Percentiles rank a stretch among this genome's conserved stretches.
Conservation (phyloP, 92 coral and sea anemone species). For the Parazoanthus swiftii region DNA sequence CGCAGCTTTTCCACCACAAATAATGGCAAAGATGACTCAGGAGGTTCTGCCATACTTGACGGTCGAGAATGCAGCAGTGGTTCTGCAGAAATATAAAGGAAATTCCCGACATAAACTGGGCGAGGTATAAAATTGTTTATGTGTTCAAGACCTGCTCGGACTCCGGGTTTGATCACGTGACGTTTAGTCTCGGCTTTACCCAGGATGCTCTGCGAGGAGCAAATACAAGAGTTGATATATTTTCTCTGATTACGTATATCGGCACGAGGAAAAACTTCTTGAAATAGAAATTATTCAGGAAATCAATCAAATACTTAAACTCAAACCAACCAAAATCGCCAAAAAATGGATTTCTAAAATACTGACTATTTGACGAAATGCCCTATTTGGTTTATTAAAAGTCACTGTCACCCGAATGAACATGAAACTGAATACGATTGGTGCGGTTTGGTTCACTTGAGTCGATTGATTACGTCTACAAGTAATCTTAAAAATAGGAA, state of each 20-base stretch:
- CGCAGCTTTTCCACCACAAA: conserved; percentile 84
- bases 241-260: too few relatives aligned
- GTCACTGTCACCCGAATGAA: too few relatives aligned
- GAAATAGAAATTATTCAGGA: too few relatives aligned
- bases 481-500: too few relatives aligned
- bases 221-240: too few relatives aligned
- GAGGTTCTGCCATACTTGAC: conserved; percentile 89
- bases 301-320: too few relatives aligned
- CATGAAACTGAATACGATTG: neutral
- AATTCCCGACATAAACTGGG: conserved; percentile 93
- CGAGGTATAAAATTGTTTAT: conserved; percentile 64
- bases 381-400: too few relatives aligned
- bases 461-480: neutral
- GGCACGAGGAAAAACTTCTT: too few relatives aligned
- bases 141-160: conserved; percentile 39
- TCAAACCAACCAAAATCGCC: too few relatives aligned
- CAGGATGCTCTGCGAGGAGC: conserved; percentile 17
- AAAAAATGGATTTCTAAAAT: too few relatives aligned
- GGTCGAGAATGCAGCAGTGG: conserved; percentile 81
- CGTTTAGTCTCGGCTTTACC: conserved; percentile 7
- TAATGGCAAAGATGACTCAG: conserved; percentile 91
- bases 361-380: too few relatives aligned
- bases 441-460: neutral
- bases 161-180: conserved; percentile 44
- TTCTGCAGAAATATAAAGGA: conserved; percentile 65